phyloP scores from a whole-genome alignment of 2,888 invertebrate species.

The Cybosia mesomella region DNA sequence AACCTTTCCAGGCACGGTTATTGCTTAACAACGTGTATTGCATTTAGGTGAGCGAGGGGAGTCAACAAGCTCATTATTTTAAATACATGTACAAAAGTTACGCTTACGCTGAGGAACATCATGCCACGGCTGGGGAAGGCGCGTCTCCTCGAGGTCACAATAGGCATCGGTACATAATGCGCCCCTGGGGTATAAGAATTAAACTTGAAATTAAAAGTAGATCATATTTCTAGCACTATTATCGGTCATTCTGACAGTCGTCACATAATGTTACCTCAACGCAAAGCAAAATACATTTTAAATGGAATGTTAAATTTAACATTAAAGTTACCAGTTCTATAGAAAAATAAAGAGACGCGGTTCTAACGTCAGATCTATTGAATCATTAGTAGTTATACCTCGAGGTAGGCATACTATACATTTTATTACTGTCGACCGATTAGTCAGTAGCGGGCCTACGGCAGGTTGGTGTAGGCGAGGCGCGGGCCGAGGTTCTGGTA shows the following conservation, averaged over 20 bases:
- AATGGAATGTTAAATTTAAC: not conserved
- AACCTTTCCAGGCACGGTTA: constrained; percentile 3
- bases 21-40: constrained; percentile 12
- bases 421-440: too few relatives aligned
- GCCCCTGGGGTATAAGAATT: too few relatives aligned
- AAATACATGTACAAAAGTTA: constrained; percentile 2
- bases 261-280: not conserved
- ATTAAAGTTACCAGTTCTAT: not conserved
- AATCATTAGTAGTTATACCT: too few relatives aligned
- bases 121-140: not conserved
- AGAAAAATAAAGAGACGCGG: not conserved
- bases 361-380: not conserved
- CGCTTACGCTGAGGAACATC: not conserved
- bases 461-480: constrained; percentile 61
- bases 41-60: not conserved
- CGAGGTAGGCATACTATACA: too few relatives aligned
- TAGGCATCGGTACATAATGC: too few relatives aligned
- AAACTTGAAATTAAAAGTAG: too few relatives aligned
- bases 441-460: constrained; percentile 40
- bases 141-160: not conserved
- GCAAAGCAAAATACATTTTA: not conserved
- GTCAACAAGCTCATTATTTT: not conserved
- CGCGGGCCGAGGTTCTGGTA: constrained; percentile 88
- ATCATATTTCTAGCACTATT: too few relatives aligned
- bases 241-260: too few relatives aligned